Evolutionary conservation across 2,113 vertebrate species (phyloP), one percentile per base, ranked within the genome.

Genomic region (Irena cyanogastra): DNA sequence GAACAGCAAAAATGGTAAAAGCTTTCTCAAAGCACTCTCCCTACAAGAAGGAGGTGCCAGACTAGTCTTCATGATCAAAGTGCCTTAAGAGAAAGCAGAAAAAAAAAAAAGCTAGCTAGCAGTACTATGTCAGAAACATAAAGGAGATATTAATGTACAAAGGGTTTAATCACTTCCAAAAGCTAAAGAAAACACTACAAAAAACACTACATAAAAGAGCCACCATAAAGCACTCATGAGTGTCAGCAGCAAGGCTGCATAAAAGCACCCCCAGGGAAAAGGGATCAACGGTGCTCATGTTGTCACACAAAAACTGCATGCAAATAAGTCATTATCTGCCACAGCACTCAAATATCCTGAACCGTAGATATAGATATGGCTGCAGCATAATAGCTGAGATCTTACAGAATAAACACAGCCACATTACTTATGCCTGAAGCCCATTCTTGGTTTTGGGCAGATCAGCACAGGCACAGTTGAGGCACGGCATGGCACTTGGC

Each of bases 41-140:
- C 11, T 41, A 41, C 11, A 84, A 65, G 74, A 45, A 89, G 42
- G 39, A 87, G 56, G 72, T 87, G 83, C 80, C 86, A 97, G 91
- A 89, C 76, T 70, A 74, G 64, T 78, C 52, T 44, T 69, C 35
- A 72, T 90, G 89, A 96, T 92, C 91, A 93, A 95, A 97, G 76
- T 23, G 47, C 33, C 59, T 92, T 66, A 77, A 81, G 54, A 66
- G 52, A 53, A 54, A 44, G 31, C 18, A 78, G 54, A 8, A 21
- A 57, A 52, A 79, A 44, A 52, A 76, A 37, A 49, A 16, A 33
- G 13, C 23, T 28, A 86, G n/a, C 37, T n/a, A 92, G 76, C 28
- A 81, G 71, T 74, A 81, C 24, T 63, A 37, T 66, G 60, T 81
- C 89, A 92, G 88, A 86, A 93, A 87, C 30, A 83, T 78, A 59